Base-by-base conservation (phyloP, 2,888 invertebrate genomes). In the Coecobrya sp. region DNA sequence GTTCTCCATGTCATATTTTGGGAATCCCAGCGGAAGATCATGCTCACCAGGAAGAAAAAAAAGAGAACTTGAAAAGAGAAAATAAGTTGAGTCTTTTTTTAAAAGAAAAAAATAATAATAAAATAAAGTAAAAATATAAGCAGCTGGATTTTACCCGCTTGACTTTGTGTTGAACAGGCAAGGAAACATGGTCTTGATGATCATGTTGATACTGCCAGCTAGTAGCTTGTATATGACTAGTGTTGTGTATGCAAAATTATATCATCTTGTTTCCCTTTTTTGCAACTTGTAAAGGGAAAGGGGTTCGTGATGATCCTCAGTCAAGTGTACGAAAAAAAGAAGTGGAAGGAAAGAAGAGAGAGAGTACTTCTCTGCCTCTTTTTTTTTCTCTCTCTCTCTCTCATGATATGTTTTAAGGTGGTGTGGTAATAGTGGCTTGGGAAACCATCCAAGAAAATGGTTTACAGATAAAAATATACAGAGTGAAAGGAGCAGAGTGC, bases 11-110 rank as follows among this genome's bases (percentile, higher is more conserved):
- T 59, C 59, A 59, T 59, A 19, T 19, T 76, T 42, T 19, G 36
- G 70, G 36, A 70, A 70, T 70, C 36, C 70, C 36, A 30, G n/a
- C 36, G 36, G n/a, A 70, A 70, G 70, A 70, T 70, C 70, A 45
- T 76, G 45, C 45, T 76, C 73, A 42, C 45, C 73, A 45, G 2
- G 42, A 45, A 76, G 22, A 3, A 45, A 22, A 76, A 22, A 13
- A 10, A 22, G 16, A 22, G 42, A 36, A 45, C 13, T 27, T 45
- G 70, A 76, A 22, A 25, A 76, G 30, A 16, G n/a, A 4, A 1
- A 68, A 68, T 30, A 68, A 30, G 25, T 16, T 25, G 16, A 68
- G 68, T 8, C 30, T 68, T 68, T 68, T 68, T 13, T 62, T 25
- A 8, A 19, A n/a, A 25, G 13, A 62, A 62, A 25, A 3, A 62